Base-by-base conservation (phyloP, 2,888 invertebrate genomes). In the Latrodectus elegans region DNA sequence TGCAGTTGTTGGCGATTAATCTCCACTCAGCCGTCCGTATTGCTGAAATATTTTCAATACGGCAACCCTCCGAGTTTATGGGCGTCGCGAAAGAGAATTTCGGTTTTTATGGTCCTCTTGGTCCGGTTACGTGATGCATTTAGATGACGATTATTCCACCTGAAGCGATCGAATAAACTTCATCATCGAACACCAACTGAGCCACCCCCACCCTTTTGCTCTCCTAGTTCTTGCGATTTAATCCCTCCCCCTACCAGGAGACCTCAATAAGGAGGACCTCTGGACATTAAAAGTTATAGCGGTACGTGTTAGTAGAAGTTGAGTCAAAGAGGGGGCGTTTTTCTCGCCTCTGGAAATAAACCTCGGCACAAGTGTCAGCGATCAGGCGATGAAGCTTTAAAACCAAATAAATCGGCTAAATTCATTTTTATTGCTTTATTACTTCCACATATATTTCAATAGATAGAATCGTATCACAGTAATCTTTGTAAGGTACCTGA, bases 81-180 rank as follows among this genome's bases (percentile, higher is more conserved):
- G 65, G 76, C 60, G 17, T 55, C 22, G 71, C 76, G 76, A n/a
- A 73, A 82, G 81, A 81, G 81, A 81, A 81, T 81, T 82, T 81
- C 73, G 81, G 72, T 87, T 81, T 88, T 88, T 88, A 88, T 88
- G 87, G 82, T 68, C 86, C 72, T 53, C 38, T 75, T n/a, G 64
- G 53, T 55, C 71, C 73, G 78, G 72, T 73, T 78, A 79, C 88
- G 88, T 88, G 88, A 88, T 88, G 88, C 88, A 88, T 88, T 88
- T 88, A 88, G 88, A 88, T 88, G 83, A 64, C 88, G 88, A 88
- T 88, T 88, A 88, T 88, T 84, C 80, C 88, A 76, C 76, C 76
- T 81, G 76, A 79, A 79, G 79, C 74, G 74, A 64, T 38, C 83
- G 82, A 84, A 88, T 84, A 84, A 87, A 88, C 88, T 88, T 84